These are phyloP conservation scores for Cataglyphis livida DNA, from an alignment of 2,888 invertebrate species.

Conservation along the genomic window DNA sequence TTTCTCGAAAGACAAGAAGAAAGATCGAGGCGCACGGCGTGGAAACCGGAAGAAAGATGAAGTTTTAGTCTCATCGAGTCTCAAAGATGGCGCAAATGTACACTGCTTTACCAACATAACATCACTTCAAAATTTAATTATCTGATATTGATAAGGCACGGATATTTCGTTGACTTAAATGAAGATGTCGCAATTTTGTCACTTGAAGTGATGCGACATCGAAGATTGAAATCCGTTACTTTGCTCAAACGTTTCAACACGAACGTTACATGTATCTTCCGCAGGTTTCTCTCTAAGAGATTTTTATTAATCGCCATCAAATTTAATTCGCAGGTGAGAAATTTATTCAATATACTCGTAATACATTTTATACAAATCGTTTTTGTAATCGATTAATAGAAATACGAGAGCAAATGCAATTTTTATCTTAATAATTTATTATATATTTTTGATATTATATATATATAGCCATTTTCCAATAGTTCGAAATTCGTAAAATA, in stretches of 20 bases:
- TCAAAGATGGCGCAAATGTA: neutral
- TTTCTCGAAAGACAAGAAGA: constrained; percentile 63
- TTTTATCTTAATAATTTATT: neutral
- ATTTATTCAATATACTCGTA: neutral
- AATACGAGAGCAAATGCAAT: neutral
- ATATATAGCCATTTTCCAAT: neutral
- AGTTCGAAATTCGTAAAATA: neutral
- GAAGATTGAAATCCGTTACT: neutral
- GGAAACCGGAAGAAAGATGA: constrained; percentile 59
- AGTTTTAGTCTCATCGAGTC: neutral
- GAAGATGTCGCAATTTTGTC: neutral
- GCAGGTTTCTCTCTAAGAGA: neutral
- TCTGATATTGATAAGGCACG: neutral
- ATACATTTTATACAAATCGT: neutral
- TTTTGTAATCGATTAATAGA: neutral
- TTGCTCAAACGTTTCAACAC: neutral
- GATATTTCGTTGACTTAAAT: neutral
- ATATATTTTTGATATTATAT: neutral
- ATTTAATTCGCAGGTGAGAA: neutral
- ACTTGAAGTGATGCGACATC: neutral
- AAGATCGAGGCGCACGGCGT: neutral
- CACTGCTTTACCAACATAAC: neutral
- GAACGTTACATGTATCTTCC: neutral
- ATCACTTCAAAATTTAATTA: neutral
- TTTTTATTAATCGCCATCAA: neutral